Conservation (phyloP, 1,140 invertebrate species). For the Drosophila gunungcola region DNA sequence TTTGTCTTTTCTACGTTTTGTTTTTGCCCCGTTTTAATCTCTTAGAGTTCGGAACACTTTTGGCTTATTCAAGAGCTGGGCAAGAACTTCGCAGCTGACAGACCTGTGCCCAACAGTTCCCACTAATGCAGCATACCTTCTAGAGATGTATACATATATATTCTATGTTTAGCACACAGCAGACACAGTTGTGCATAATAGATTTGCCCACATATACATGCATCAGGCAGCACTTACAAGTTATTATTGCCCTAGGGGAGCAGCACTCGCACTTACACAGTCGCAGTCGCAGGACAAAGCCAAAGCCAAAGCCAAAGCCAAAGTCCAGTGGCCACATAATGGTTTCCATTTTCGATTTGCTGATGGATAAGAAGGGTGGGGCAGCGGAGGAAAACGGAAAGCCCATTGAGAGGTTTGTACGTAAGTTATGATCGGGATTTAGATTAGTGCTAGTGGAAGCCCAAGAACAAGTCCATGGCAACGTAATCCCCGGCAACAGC, state of each 20-base stretch:
- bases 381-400: not conserved
- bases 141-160: no score
- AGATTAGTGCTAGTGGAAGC: not conserved
- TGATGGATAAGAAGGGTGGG: not conserved
- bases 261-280: not conserved
- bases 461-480: not conserved
- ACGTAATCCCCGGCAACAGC: conserved; percentile 4
- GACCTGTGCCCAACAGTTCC: conserved; percentile 4
- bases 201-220: not conserved
- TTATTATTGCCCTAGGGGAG: conserved; percentile 34
- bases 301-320: conserved; percentile 11
- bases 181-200: conserved; percentile 19
- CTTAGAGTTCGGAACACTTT: conserved; percentile 14
- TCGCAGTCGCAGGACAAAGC: conserved; percentile 9
- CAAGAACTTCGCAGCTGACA: conserved; percentile 16
- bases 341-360: conserved; percentile 17
- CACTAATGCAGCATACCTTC: conserved; percentile 12
- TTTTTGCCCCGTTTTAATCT: conserved; percentile 7
- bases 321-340: conserved; percentile 27
- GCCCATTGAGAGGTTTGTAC: conserved; percentile 14
- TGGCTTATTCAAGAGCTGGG: conserved; percentile 21
- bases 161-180: no score
- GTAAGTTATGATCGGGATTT: conserved; percentile 28
- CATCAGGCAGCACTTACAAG: conserved; percentile 31
- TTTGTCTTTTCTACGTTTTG: not conserved